Evolutionary conservation across 2,888 invertebrate species (phyloP).

Genomic region (Orchesella flavescens): DNA sequence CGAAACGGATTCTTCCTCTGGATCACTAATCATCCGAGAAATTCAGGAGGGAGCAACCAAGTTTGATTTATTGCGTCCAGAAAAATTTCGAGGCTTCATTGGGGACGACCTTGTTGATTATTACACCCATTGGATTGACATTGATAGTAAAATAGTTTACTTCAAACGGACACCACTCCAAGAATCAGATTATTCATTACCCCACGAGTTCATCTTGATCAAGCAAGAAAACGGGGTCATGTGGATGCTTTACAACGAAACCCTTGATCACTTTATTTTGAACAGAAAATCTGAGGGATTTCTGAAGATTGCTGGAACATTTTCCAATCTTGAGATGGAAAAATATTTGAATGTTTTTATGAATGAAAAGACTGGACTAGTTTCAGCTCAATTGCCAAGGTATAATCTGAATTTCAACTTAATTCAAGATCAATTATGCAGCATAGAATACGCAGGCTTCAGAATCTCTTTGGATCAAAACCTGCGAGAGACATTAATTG

Average conservation of each 20-base stretch:
- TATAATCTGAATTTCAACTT: constrained; percentile 21
- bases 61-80: constrained; percentile 8
- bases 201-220: constrained; percentile 16
- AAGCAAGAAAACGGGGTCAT: background rate
- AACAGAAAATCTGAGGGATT: constrained; percentile 37
- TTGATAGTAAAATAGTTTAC: background rate
- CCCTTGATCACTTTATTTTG: background rate
- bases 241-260: constrained; percentile 21
- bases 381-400: constrained; percentile 28
- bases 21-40: constrained; percentile 14
- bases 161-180: constrained; percentile 11
- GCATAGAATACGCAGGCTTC: constrained; percentile 29
- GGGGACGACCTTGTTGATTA: constrained; percentile 7
- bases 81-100: constrained; percentile 10
- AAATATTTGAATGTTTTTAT: constrained; percentile 26
- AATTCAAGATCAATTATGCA: background rate
- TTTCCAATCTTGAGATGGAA: constrained; percentile 34
- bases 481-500: constrained; percentile 23
- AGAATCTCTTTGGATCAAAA: constrained; percentile 22
- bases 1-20: background rate
- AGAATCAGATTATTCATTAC: constrained; percentile 10
- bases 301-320: background rate
- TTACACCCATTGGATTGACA: constrained; percentile 52
- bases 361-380: background rate
- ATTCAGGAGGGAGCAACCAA: constrained; percentile 2